Evolutionary conservation across 30 jellyfish, hydroid and myxozoan genomes (phyloP), one percentile per base, ranked within the genome.

Genomic region (Chironex yamaguchii): DNA sequence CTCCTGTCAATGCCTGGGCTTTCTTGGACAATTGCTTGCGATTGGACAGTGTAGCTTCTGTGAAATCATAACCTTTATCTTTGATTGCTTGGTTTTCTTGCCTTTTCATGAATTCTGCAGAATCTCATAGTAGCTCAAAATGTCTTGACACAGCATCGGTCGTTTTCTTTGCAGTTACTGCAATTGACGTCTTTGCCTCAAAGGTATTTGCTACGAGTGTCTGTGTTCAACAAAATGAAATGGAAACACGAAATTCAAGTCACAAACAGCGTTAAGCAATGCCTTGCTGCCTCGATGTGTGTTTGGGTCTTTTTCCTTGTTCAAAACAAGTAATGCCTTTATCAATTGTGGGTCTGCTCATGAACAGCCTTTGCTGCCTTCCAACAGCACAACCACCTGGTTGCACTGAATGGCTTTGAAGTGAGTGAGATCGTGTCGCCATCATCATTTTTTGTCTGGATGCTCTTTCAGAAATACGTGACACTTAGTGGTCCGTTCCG

Each of bases 301-400:
- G 68, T 69, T 69, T 21, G 68, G 84, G 29, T 49, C 87, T 73
- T 73, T n/a, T 36, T 52, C 67, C 80, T 31, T 77, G 65, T 23
- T 28, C 6, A 36, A 77, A 31, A 58, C 29, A 58, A 50, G 75
- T 36, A 51, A 77, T 67, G 89, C 89, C 62, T 30, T 52, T 0
- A 2, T 77, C 33, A 77, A 49, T 77, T 77, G 54, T 25, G 36
- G 69, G 62, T 28, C 66, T 51, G 89, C 80, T 77, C 89, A 52
- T 52, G 33, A 52, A 77, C 13, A 22, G 87, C 52, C 36, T 73
- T 73, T 0, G 29, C 87, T 73, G 79, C 79, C 87, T n/a, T 73
- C n/a, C n/a, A n/a, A n/a, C n/a, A n/a, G n/a, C n/a, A n/a, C n/a
- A 36, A 52, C 89, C 89, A 77, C 66, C 90, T 79, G 84, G 83